phyloP scores from a whole-genome alignment of 2,113 vertebrate species.

The Engraulis encrasicolus region DNA sequence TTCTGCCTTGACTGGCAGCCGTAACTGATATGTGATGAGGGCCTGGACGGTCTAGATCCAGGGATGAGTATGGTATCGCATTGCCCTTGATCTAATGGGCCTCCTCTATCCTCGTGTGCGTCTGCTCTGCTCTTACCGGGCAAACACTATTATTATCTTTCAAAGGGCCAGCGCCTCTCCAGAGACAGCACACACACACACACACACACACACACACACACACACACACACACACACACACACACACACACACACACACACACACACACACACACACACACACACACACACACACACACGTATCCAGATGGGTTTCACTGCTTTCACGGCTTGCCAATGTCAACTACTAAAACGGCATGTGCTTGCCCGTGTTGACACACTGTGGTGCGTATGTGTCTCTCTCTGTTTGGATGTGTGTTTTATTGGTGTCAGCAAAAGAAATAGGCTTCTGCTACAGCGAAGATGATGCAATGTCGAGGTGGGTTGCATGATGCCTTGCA shows the following conservation, averaged over 20 bases:
- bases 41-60: too few relatives aligned
- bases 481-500: not conserved
- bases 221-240: not conserved
- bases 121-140: constrained; percentile 29
- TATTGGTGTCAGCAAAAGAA: not conserved
- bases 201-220: constrained; percentile 3
- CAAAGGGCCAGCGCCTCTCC: too few relatives aligned
- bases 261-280: not conserved
- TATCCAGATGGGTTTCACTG: not conserved
- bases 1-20: too few relatives aligned
- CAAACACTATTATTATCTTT: not conserved
- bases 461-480: not conserved
- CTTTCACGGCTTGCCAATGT: not conserved
- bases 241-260: not conserved
- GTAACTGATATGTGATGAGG: too few relatives aligned
- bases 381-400: not conserved
- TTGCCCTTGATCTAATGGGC: too few relatives aligned
- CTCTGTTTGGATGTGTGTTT: too few relatives aligned
- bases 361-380: not conserved
- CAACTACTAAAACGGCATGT: not conserved
- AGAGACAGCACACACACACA: not conserved
- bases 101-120: too few relatives aligned
- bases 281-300: not conserved
- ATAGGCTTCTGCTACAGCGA: not conserved
- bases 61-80: too few relatives aligned